Base-by-base conservation (phyloP, 1,140 invertebrate genomes). In the Brachionus angularis region DNA sequence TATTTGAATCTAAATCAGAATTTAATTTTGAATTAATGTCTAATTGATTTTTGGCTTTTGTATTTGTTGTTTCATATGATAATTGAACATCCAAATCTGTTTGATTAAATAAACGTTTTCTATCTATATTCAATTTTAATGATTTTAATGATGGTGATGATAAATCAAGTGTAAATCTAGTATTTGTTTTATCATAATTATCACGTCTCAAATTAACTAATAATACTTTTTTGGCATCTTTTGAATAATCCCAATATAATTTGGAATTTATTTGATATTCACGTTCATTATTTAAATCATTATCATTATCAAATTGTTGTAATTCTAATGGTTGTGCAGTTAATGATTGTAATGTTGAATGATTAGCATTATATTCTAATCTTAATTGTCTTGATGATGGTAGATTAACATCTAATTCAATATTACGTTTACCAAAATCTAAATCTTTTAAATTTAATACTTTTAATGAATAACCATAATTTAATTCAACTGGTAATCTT, bases 401-500 rank as follows among this genome's bases (percentile, higher is more conserved):
- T 4, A 67, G 33, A 23, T 46, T 34, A 5, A 67, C 10, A 21
- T 8, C 23, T 12, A 67, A 1, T 34, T 67, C 42, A 67, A 67
- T 34, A 47, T 67, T 42, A 33, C 62, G 42, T 25, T 47, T 50
- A n/a, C 62, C 62, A 14, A 47, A 25, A 10, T 39, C 27, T 5
- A 46, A 29, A 12, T 67, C 27, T 18, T 67, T 50, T n/a, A 34
- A 18, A 23, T 46, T 10, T n/a, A 27, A 7, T 1, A 33, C 62
- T 50, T 67, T 67, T 12, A 67, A n/a, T 2, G 62, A 29, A 67
- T 49, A 67, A 18, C 62, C 62, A 50, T 67, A 67, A 5, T 21
- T 36, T 12, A 67, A 23, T 46, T 67, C 62, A 47, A 67, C 42
- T 23, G 62, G 62, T 18, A 67, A n/a, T 50, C 29, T 67, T 5